Base-by-base conservation (phyloP, 2,113 vertebrate species). In the Origma solitaria region DNA sequence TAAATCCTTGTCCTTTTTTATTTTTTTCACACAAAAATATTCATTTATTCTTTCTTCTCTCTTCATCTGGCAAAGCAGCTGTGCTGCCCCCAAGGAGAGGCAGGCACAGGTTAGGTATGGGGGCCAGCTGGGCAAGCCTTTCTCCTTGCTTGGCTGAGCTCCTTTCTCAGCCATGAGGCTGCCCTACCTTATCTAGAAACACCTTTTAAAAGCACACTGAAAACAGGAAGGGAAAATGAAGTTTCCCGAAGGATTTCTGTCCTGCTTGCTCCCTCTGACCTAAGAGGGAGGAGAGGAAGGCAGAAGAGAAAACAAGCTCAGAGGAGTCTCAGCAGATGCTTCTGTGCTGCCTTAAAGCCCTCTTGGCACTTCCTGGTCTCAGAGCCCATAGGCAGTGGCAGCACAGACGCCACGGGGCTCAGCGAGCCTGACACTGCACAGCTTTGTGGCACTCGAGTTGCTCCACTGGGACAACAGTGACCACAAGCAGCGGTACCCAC, bases 401-500 rank as follows among this genome's bases (percentile, higher is more conserved):
- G 69, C 49, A 56, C 65, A 79, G 84, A 72, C 73, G 69, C 61
- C 20, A 9, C 30, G 20, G 40, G 77, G 25, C 73, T 82, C 65
- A 23, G 64, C 0, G 0, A 89, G 84, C 69, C 68, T 13, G 20
- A 64, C 84, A 44, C n/a, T 37, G 44, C 65, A 49, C n/a, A 47
- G 75, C 56, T 76, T 25, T 2, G 6, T 84, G 77, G 65, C 71
- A 27, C 28, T 68, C 44, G 28, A 70, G 72, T 35, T 90, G 69
- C 72, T 86, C 68, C 77, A 78, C 37, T 89, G 76, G 64, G 83
- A 45, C 68, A 86, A 84, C 22, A 78, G 37, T 1, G 1, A 45
- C 25, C 66, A 10, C 5, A 23, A 70, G 35, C 24, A 27, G 16
- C 0, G 0, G 37, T 54, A 37, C n/a, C n/a, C 40, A 30, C 0